Base-by-base conservation (phyloP, 2,888 invertebrate species). In the Dolichopus griseipennis region DNA sequence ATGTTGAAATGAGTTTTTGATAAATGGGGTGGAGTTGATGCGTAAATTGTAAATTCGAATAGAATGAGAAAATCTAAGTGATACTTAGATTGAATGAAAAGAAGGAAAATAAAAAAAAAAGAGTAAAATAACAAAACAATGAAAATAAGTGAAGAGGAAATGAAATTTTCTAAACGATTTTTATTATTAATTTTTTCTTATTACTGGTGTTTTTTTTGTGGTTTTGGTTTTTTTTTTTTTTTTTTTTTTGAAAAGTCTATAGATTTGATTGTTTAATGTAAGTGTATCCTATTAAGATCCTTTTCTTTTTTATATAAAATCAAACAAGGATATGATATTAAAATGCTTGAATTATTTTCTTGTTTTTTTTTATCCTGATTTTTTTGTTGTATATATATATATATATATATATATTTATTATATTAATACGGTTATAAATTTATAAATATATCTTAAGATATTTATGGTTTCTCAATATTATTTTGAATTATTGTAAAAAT, bases 231-330 rank as follows among this genome's bases (percentile, higher is more conserved):
- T 52, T 18, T 52, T 52, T 5, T 52, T 52, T 18, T 9, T 52
- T 52, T 52, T 41, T 41, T 4, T 52, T 52, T 18, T 52, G 18
- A 37, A 12, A 37, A 37, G 27, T 41, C 15, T 12, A 12, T 41
- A 41, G 9, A 2, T 41, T 7, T 41, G 41, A 9, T 41, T 41
- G 15, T 52, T 52, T 52, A 12, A n/a, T 52, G 52, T 52, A n/a
- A 52, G 52, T 52, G 52, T 52, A 52, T 52, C 52, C 52, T 52
- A 52, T 52, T 52, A 52, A 52, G 52, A n/a, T n/a, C n/a, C 15
- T 52, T 52, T 27, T 27, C 5, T 27, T 27, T 27, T 4, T 27
- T 27, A 2, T 6, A 52, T 52, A 52, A 52, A 52, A 52, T 52
- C 52, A 52, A 27, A 52, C 52, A 52, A 52, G 52, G 52, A 52